phyloP scores from a whole-genome alignment of 2,888 invertebrate genomes.

The Automeris io region DNA sequence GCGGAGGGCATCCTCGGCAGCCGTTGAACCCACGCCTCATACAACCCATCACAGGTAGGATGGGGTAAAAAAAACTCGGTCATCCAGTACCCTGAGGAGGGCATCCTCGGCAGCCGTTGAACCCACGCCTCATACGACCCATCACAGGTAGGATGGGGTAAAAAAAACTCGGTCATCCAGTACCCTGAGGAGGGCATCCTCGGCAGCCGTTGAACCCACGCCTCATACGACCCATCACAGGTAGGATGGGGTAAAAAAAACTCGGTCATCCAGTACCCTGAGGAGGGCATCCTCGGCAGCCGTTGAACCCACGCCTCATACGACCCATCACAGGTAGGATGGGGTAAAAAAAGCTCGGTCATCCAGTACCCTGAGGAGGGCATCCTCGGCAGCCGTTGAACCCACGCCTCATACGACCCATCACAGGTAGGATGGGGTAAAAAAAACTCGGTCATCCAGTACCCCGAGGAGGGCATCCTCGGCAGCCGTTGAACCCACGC shows the following conservation, averaged over 20 bases:
- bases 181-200: constrained; percentile 75
- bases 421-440: constrained; percentile 32
- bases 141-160: constrained; percentile 35
- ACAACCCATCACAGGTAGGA: constrained; percentile 36
- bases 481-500: constrained; percentile 35
- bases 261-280: constrained; percentile 41
- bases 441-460: background rate
- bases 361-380: constrained; percentile 13
- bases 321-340: constrained; percentile 36
- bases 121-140: constrained; percentile 31
- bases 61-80: constrained; percentile 15
- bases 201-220: constrained; percentile 38
- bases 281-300: constrained; percentile 69
- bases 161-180: background rate
- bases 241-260: constrained; percentile 25
- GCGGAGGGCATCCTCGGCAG: constrained; percentile 67
- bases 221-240: constrained; percentile 36
- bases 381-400: constrained; percentile 51
- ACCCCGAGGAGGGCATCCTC: constrained; percentile 40
- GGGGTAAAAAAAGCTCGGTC: constrained; percentile 14
- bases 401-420: constrained; percentile 35
- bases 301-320: constrained; percentile 33
- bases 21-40: constrained; percentile 37
- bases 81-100: constrained; percentile 64
- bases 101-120: constrained; percentile 56